Percentiles rank a stretch among this genome's conserved stretches.
phyloP scores from a whole-genome alignment of 2,797 vertebrate genomes.

The Platalea minor region DNA sequence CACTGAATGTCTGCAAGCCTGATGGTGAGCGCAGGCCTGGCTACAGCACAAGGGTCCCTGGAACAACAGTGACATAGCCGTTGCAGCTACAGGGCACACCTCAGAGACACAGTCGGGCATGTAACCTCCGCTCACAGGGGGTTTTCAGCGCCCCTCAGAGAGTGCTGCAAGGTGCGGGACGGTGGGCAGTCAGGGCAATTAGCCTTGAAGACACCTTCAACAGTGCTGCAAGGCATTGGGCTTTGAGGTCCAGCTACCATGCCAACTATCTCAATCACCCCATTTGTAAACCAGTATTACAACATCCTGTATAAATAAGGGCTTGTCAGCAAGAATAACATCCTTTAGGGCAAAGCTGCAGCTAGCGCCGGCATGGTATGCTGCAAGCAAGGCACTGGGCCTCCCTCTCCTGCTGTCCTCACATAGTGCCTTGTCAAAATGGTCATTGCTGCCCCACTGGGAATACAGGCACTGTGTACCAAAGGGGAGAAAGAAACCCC shows the following conservation, averaged over 20 bases:
- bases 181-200: not conserved
- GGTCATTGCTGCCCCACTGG: not conserved
- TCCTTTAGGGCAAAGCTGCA: not conserved
- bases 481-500: not conserved
- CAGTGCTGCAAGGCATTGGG: not conserved
- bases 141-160: not conserved
- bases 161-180: not conserved
- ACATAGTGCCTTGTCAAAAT: not conserved
- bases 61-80: not conserved
- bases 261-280: not conserved
- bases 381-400: not conserved
- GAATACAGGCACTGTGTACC: not conserved
- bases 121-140: not conserved
- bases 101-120: not conserved
- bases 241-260: not conserved
- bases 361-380: not conserved
- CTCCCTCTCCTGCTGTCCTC: not conserved
- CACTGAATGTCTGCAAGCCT: rapidly evolving
- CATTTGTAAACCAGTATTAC: not conserved
- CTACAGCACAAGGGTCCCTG: not conserved
- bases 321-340: not conserved
- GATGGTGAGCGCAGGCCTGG: not conserved
- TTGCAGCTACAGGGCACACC: not conserved
- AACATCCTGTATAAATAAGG: not conserved
- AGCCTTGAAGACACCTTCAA: rapidly evolving